A percentile compares a stretch with the other conserved stretches of the same genome.
Evolutionary conservation across 2,797 vertebrate genomes (phyloP).

Genomic region (Rhyacichthys aspro): DNA sequence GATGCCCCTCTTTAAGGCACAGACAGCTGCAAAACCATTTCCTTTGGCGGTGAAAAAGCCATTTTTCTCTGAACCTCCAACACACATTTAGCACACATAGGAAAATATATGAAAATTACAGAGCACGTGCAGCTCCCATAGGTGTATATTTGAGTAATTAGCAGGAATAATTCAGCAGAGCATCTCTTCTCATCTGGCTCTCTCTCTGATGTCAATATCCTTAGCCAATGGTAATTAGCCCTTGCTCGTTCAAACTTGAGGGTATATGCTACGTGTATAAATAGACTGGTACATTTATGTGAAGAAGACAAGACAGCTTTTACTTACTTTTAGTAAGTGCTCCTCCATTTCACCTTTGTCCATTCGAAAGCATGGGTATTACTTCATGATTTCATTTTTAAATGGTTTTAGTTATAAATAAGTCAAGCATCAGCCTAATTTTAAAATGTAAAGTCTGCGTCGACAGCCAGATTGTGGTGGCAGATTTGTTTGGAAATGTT

Average conservation of each 20-base stretch:
- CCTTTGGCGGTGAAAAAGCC: constrained; percentile 22
- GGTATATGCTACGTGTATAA: constrained; percentile 16
- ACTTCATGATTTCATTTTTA: background rate
- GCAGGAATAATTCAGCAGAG: constrained; percentile 55
- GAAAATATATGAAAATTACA: constrained; percentile 31
- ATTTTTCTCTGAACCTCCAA: constrained; percentile 7
- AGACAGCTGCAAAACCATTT: constrained; percentile 32
- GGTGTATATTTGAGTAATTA: constrained; percentile 52
- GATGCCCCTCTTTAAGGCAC: constrained; percentile 27
- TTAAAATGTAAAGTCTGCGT: constrained; percentile 11
- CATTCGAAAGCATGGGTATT: background rate
- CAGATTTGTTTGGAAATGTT: constrained; percentile 52
- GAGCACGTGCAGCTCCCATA: constrained; percentile 33
- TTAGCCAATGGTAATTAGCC: constrained; percentile 51
- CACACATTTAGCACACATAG: constrained; percentile 12
- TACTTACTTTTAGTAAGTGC: no score
- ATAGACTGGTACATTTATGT: constrained; percentile 11
- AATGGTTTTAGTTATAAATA: constrained; percentile 14
- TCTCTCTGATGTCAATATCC: constrained; percentile 42
- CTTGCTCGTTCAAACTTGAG: constrained; percentile 24
- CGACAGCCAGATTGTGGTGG: constrained; percentile 38
- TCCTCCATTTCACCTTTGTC: no score
- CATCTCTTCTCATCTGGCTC: constrained; percentile 40
- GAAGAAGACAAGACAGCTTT: background rate
- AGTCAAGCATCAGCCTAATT: constrained; percentile 11